A percentile compares a stretch with the other conserved stretches of the same genome.
Conservation (phyloP, 2,888 invertebrate species). For the Anthrax anthrax region DNA sequence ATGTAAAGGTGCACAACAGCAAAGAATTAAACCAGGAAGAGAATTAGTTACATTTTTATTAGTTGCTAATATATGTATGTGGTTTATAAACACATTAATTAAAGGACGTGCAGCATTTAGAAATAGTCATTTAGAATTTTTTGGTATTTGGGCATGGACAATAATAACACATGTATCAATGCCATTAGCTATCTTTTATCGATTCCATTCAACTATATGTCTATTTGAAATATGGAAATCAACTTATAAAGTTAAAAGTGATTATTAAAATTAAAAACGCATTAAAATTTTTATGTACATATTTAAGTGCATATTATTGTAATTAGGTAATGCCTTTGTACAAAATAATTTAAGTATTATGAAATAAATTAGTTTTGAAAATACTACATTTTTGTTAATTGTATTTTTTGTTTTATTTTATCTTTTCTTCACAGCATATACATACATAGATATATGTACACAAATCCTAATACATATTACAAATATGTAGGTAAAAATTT, state of each 20-base stretch:
- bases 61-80: slow-evolving; percentile 69
- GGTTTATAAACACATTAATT: slow-evolving; percentile 74
- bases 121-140: slow-evolving; percentile 67
- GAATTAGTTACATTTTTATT: slow-evolving; percentile 74
- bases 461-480: too few species aligned
- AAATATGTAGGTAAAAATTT: too few species aligned
- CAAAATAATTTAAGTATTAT: too few species aligned
- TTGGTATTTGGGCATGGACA: slow-evolving; percentile 81
- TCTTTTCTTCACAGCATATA: too few species aligned
- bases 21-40: slow-evolving; percentile 63
- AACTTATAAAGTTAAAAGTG: slow-evolving; percentile 50
- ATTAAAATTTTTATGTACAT: too few species aligned
- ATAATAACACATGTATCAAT: slow-evolving; percentile 80
- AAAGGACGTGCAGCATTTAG: slow-evolving; percentile 71
- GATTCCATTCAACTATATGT: slow-evolving; percentile 85
- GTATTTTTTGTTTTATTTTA: too few species aligned
- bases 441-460: too few species aligned
- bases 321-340: too few species aligned
- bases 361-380: too few species aligned
- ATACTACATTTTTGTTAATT: too few species aligned
- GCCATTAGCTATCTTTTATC: slow-evolving; percentile 78
- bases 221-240: slow-evolving; percentile 87
- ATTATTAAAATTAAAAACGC: neutral
- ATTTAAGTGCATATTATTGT: too few species aligned
- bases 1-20: slow-evolving; percentile 54